phyloP scores from a whole-genome alignment of 2,113 vertebrate species.

The Nannospalax galili region DNA sequence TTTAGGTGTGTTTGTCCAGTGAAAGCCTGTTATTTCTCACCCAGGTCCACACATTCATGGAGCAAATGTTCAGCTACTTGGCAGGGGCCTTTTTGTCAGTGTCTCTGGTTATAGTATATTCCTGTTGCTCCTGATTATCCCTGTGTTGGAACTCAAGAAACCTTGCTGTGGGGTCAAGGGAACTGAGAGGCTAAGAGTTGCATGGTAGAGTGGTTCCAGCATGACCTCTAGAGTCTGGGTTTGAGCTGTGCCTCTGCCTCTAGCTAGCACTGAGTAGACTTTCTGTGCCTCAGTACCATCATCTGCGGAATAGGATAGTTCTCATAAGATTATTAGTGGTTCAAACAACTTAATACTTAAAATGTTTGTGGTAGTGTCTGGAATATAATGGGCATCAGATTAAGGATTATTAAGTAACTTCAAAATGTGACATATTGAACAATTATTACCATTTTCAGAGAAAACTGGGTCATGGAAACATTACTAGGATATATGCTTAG shows the following conservation, averaged over 20 bases:
- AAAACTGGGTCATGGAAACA: background rate
- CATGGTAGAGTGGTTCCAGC: background rate
- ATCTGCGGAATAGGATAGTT: background rate
- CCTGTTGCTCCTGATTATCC: background rate
- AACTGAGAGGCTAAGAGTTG: background rate
- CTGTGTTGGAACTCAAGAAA: background rate
- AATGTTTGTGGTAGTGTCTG: background rate
- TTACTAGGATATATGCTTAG: background rate
- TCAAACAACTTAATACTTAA: background rate
- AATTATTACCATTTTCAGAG: slow-evolving; percentile 18
- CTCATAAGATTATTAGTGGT: background rate
- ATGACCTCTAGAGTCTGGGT: background rate
- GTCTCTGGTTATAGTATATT: background rate
- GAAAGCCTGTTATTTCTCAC: background rate
- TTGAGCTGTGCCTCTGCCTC: background rate
- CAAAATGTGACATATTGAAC: background rate
- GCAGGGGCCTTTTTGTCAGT: background rate
- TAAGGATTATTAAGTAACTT: background rate
- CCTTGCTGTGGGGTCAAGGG: background rate
- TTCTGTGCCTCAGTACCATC: background rate
- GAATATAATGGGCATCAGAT: background rate
- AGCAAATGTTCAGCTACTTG: background rate
- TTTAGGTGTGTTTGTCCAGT: background rate
- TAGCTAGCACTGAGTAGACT: too few species aligned
- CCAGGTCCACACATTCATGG: background rate